Percentiles rank a stretch among this genome's conserved stretches.
phyloP scores from a whole-genome alignment of 2,888 invertebrate species.

The Altica lythri region DNA sequence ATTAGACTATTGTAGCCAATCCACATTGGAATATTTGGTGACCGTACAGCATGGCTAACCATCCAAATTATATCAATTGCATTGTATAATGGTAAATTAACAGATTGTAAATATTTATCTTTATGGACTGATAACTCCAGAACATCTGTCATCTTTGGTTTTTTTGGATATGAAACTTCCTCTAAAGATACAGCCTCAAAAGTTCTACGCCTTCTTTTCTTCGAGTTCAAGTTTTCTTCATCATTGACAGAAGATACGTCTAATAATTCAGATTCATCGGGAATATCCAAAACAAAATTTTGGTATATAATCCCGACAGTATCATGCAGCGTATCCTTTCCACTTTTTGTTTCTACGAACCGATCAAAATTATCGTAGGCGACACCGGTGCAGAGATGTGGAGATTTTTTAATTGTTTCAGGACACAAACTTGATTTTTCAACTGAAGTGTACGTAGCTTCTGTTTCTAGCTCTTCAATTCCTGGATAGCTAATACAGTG shows the following conservation, averaged over 20 bases:
- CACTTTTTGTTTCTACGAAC: constrained; percentile 29
- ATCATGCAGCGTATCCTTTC: constrained; percentile 30
- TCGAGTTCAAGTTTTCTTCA: constrained; percentile 13
- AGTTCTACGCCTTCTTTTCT: constrained; percentile 37
- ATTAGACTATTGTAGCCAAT: constrained; percentile 9
- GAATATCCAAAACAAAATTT: constrained; percentile 23
- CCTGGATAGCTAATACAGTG: constrained; percentile 25
- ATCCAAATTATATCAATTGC: constrained; percentile 5
- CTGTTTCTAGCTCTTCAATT: constrained; percentile 30
- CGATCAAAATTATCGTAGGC: constrained; percentile 33
- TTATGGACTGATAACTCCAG: constrained; percentile 31
- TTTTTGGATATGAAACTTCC: constrained; percentile 35
- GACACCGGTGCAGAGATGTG: constrained; percentile 24
- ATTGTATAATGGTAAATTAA: constrained; percentile 7
- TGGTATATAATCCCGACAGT: constrained; percentile 6
- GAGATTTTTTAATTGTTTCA: constrained; percentile 22
- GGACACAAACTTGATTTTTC: constrained; percentile 27
- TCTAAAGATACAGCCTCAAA: constrained; percentile 35
- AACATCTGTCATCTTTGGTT: constrained; percentile 37
- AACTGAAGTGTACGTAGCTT: constrained; percentile 20
- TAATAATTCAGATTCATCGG: constrained; percentile 28
- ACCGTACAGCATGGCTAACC: not conserved
- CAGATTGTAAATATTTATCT: constrained; percentile 31
- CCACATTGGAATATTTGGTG: constrained; percentile 10
- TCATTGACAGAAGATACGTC: constrained; percentile 25